Percentiles rank a stretch among this genome's conserved stretches.
Conservation (phyloP, 2,888 invertebrate genomes). For the Diplazon laetatorius region DNA sequence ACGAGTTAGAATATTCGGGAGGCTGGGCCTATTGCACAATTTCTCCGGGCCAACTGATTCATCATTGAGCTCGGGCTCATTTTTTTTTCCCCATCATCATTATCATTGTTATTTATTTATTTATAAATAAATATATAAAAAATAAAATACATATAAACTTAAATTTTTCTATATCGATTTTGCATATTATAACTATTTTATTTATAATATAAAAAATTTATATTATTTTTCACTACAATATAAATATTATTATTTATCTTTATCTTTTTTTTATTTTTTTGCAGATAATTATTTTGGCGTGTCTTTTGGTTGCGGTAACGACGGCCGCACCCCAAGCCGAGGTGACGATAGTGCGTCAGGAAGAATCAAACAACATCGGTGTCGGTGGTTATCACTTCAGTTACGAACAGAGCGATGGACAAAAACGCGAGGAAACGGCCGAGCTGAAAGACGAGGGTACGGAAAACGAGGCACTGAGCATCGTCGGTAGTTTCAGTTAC, state of each 20-base stretch:
- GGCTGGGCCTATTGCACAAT: too few species aligned
- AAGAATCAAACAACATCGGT: conserved; percentile 80
- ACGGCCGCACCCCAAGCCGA: conserved; percentile 78
- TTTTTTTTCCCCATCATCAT: not conserved
- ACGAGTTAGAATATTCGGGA: conserved; percentile 72
- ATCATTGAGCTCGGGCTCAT: conserved; percentile 13
- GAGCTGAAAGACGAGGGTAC: conserved; percentile 79
- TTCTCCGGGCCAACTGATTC: conserved; percentile 43
- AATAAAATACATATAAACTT: too few species aligned
- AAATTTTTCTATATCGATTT: too few species aligned
- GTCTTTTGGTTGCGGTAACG: conserved; percentile 68
- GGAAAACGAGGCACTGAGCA: conserved; percentile 78
- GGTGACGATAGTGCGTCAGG: conserved; percentile 78
- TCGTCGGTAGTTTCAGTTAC: conserved; percentile 78
- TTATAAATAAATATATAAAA: too few species aligned
- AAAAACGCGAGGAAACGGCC: conserved; percentile 80
- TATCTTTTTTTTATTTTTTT: conserved; percentile 29
- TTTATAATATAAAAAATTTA: not conserved
- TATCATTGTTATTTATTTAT: conserved; percentile 1
- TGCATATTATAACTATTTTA: too few species aligned
- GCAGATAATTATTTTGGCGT: conserved; percentile 57
- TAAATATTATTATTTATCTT: not conserved
- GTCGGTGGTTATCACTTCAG: conserved; percentile 80
- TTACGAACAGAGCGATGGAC: conserved; percentile 81
- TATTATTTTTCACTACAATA: not conserved